Conservation (phyloP, 2,888 invertebrate species). For the Silvanus unidentatus region DNA sequence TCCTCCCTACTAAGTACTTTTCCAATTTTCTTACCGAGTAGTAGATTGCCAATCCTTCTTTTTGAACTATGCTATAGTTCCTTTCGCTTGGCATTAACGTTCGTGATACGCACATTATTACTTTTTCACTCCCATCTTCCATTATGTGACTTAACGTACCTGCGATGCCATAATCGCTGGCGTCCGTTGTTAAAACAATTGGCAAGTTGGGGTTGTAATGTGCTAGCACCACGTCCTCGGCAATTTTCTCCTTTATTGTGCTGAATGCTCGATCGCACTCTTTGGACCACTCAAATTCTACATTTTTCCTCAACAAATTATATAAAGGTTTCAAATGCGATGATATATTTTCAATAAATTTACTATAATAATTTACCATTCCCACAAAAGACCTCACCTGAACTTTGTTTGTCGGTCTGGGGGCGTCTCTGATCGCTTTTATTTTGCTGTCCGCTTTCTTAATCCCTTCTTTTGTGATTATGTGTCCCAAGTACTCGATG, state of each 20-base stretch:
- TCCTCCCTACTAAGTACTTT: constrained; percentile 9
- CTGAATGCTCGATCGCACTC: constrained; percentile 6
- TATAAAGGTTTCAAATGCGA: constrained; percentile 2
- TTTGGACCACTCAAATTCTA: constrained; percentile 4
- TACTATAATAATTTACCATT: constrained; percentile 5
- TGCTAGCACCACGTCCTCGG: background rate
- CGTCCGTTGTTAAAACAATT: constrained; percentile 7
- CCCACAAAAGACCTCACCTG: constrained; percentile 2
- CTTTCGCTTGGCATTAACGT: background rate
- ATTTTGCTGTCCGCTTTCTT: background rate
- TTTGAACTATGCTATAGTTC: constrained; percentile 4
- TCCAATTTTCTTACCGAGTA: constrained; percentile 14
- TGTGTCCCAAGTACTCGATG: constrained; percentile 31
- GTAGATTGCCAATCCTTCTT: constrained; percentile 32
- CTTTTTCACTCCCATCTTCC: background rate
- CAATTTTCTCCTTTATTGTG: constrained; percentile 2
- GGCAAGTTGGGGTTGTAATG: constrained; percentile 7
- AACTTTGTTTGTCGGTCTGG: background rate
- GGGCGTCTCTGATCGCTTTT: constrained; percentile 1
- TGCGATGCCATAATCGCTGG: constrained; percentile 6
- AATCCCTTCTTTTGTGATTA: constrained; percentile 24
- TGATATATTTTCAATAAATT: background rate
- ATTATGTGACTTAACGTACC: constrained; percentile 4
- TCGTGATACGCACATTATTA: constrained; percentile 3
- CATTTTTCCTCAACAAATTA: background rate